Conservation (phyloP, 2,797 vertebrate species). For the Megalops cyprinoides region DNA sequence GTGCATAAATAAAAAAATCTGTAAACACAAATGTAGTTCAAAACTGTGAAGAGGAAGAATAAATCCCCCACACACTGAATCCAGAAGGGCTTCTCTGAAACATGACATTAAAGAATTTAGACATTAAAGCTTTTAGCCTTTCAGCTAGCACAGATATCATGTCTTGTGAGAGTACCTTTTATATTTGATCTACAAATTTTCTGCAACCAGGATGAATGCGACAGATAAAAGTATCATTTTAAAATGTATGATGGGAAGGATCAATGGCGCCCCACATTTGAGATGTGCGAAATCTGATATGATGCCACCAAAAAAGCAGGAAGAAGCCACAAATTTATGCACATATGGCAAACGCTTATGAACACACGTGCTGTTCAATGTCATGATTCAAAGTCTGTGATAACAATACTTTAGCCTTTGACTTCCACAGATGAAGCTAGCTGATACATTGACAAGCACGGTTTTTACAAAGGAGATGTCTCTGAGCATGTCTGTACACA, state of each 20-base stretch:
- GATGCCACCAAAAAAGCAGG: not conserved
- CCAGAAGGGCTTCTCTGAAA: not conserved
- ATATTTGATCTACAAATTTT: not conserved
- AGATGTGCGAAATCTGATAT: not conserved
- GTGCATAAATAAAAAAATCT: not conserved
- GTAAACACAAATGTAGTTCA: conserved; percentile 17
- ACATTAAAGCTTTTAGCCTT: not conserved
- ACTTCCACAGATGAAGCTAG: not conserved
- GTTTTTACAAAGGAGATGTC: conserved; percentile 8
- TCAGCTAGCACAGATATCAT: not conserved
- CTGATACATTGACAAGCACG: not conserved
- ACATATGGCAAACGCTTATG: not conserved
- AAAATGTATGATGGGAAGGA: not conserved
- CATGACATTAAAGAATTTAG: no score
- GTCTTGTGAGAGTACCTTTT: conserved; percentile 17
- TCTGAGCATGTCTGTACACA: not conserved
- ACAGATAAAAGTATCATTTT: conserved; percentile 13
- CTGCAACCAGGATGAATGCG: not conserved
- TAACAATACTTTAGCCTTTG: not conserved
- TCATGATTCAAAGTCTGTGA: not conserved
- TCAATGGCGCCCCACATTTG: not conserved
- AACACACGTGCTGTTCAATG: not conserved
- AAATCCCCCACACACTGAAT: not conserved
- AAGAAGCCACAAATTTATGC: not conserved
- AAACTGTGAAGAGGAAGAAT: not conserved